Evolutionary conservation across 2,888 invertebrate species (phyloP).

Genomic region (Eledona agricola): DNA sequence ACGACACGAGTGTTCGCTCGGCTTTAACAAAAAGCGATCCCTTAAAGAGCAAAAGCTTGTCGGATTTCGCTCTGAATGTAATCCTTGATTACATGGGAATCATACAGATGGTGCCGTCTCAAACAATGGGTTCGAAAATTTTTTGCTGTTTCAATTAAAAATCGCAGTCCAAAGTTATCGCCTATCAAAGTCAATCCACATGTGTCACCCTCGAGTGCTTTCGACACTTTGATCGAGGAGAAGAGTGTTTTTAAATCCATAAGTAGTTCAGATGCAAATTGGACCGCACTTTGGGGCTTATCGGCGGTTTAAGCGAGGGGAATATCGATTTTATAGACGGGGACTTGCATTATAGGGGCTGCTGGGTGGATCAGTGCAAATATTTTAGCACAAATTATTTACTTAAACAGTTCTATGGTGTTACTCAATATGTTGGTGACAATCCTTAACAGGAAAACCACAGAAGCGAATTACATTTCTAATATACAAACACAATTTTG

Average conservation of each 20-base stretch:
- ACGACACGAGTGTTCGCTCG: constrained; percentile 6
- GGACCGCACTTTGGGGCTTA: constrained; percentile 59
- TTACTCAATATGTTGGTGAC: too few relatives aligned
- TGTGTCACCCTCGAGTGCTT: constrained; percentile 51
- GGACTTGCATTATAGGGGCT: background rate
- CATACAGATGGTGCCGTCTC: constrained; percentile 32
- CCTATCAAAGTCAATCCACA: constrained; percentile 43
- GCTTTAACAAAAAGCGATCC: constrained; percentile 36
- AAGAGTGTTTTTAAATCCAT: constrained; percentile 55
- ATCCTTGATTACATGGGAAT: constrained; percentile 55
- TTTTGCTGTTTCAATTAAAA: constrained; percentile 5
- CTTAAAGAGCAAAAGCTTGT: constrained; percentile 52
- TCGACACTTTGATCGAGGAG: constrained; percentile 50
- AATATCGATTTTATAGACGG: constrained; percentile 52
- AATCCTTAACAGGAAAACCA: too few relatives aligned
- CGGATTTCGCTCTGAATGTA: constrained; percentile 45
- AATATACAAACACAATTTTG: too few relatives aligned
- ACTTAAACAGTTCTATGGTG: too few relatives aligned
- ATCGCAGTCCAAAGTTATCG: constrained; percentile 10
- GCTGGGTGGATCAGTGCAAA: background rate
- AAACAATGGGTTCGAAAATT: constrained; percentile 19
- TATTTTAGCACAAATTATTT: too few relatives aligned
- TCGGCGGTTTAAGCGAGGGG: constrained; percentile 51
- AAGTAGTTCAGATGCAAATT: constrained; percentile 60
- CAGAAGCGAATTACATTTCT: too few relatives aligned